Conservation (phyloP, 2,113 vertebrate genomes). For the Turdus rufiventris region DNA sequence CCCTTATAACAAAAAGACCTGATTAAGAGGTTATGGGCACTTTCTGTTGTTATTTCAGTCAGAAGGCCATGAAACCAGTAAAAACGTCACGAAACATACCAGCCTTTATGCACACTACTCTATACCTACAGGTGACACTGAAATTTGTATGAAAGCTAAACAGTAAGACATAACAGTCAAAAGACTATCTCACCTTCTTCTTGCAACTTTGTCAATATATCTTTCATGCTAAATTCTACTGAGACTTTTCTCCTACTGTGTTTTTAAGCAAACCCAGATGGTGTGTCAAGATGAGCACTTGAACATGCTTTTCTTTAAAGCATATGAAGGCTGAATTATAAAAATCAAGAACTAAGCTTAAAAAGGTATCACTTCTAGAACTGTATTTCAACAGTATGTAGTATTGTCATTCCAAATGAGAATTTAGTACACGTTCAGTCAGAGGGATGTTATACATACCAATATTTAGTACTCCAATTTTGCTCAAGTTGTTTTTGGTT, state of each 20-base stretch:
- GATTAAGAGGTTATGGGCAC: not conserved
- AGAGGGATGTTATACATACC: not conserved
- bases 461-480: not conserved
- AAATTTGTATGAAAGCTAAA: not conserved
- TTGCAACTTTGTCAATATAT: not conserved
- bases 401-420: not conserved
- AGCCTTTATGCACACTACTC: not conserved
- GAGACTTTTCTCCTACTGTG: not conserved
- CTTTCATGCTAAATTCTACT: not conserved
- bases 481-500: fast-evolving
- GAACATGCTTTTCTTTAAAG: not conserved
- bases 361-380: not conserved
- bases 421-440: not conserved
- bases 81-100: not conserved
- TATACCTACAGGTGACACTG: not conserved
- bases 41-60: not conserved
- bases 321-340: not conserved
- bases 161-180: fast-evolving
- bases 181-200: not conserved
- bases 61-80: not conserved
- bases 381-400: not conserved
- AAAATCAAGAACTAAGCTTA: not conserved
- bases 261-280: not conserved
- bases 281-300: not conserved
- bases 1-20: not conserved